Percentiles rank a stretch among this genome's conserved stretches.
phyloP scores from a whole-genome alignment of 1,140 invertebrate genomes.

The Zaprionus vittiger region DNA sequence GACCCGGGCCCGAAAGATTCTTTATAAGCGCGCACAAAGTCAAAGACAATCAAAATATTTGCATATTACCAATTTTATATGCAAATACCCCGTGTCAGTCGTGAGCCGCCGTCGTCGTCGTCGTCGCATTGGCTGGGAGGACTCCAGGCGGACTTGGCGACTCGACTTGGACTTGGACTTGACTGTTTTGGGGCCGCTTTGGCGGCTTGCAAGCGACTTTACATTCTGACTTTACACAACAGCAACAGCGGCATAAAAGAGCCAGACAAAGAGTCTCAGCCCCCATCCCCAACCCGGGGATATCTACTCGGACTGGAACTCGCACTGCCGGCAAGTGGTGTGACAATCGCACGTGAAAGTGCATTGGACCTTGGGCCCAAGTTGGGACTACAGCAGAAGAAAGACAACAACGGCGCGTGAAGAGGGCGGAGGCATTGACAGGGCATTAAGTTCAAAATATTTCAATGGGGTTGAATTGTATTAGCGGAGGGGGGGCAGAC shows the following conservation, averaged over 20 bases:
- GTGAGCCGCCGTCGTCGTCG: constrained; percentile 57
- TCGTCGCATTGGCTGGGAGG: constrained; percentile 62
- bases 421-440: neutral
- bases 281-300: constrained; percentile 17
- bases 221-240: constrained; percentile 75
- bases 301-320: constrained; percentile 35
- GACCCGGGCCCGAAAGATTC: constrained; percentile 65
- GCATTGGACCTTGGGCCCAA: constrained; percentile 68
- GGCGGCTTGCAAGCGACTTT: constrained; percentile 68
- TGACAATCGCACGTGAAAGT: constrained; percentile 81
- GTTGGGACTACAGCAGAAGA: constrained; percentile 18
- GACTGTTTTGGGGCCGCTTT: constrained; percentile 72
- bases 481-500: neutral
- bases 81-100: constrained; percentile 79
- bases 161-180: constrained; percentile 11
- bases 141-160: constrained; percentile 11
- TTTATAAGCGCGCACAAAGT: constrained; percentile 83
- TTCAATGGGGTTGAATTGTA: constrained; percentile 10
- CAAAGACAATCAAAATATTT: constrained; percentile 83
- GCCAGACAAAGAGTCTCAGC: constrained; percentile 60
- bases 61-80: constrained; percentile 83
- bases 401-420: neutral
- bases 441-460: constrained; percentile 38
- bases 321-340: constrained; percentile 65
- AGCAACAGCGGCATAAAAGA: constrained; percentile 52